These are phyloP conservation scores for Lepidostoma basale DNA, from an alignment of 1,140 invertebrate genomes.

Conservation along the genomic window DNA sequence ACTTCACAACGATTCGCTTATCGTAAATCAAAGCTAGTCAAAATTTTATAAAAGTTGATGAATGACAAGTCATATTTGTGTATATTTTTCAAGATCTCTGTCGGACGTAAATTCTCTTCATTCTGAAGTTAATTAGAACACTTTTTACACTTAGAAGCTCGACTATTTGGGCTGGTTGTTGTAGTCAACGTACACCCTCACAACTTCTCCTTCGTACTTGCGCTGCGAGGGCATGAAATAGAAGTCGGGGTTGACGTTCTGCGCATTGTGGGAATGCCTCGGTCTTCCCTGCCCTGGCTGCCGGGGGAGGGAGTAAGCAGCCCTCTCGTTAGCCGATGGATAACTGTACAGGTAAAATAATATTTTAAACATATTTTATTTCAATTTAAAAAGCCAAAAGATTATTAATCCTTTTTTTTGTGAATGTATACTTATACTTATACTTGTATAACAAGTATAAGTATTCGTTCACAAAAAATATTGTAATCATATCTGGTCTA, in stretches of 20 bases:
- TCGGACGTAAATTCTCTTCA: not conserved
- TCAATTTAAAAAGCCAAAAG: too few relatives aligned
- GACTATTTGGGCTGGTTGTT: conserved; percentile 64
- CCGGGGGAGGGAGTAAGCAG: conserved; percentile 52
- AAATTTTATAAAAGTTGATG: too few relatives aligned
- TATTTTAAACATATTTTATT: too few relatives aligned
- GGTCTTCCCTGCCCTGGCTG: conserved; percentile 47
- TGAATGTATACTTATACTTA: too few relatives aligned
- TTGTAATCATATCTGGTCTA: too few relatives aligned
- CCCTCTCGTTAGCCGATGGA: conserved; percentile 26
- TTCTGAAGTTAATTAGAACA: not conserved
- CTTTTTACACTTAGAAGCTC: not conserved
- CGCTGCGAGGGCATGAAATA: conserved; percentile 94
- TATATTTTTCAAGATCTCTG: not conserved
- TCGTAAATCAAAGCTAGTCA: too few relatives aligned
- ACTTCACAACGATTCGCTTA: too few relatives aligned
- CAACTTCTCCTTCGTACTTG: conserved; percentile 90
- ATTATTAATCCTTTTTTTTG: too few relatives aligned
- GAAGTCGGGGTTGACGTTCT: conserved; percentile 73
- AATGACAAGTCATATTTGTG: not conserved
- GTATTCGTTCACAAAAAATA: too few relatives aligned
- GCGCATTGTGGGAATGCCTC: conserved; percentile 44
- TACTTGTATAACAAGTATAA: too few relatives aligned
- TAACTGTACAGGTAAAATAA: conserved; percentile 35
- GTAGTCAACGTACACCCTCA: conserved; percentile 89